Evolutionary conservation across 2,888 invertebrate species (phyloP).

Genomic region (Scaptomyza cyrtandrae): DNA sequence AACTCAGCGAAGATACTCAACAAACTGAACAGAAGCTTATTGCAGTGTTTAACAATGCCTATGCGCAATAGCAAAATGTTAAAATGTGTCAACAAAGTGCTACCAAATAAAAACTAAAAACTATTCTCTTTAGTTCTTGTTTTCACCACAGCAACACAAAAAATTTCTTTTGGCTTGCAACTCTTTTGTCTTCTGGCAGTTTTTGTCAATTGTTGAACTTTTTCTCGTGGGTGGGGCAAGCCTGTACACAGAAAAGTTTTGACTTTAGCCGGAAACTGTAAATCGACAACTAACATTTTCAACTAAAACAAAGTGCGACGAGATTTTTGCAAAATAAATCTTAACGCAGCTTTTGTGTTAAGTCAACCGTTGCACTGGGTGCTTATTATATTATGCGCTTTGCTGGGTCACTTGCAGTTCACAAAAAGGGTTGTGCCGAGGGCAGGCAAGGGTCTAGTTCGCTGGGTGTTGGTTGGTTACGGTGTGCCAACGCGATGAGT

Average conservation of each 20-base stretch:
- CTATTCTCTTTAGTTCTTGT: background rate
- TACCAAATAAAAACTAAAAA: too few relatives aligned
- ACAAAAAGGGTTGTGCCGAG: background rate
- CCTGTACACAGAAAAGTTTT: slow-evolving; percentile 44
- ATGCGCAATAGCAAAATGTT: too few relatives aligned
- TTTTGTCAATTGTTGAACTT: slow-evolving; percentile 40
- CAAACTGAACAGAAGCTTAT: too few relatives aligned
- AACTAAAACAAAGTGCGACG: slow-evolving; percentile 74
- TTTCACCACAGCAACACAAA: background rate
- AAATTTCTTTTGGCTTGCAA: background rate
- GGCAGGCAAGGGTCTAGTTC: background rate
- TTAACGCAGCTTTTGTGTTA: slow-evolving; percentile 64
- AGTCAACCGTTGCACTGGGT: slow-evolving; percentile 59
- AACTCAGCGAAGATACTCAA: too few relatives aligned
- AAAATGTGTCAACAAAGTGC: too few relatives aligned
- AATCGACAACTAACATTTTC: slow-evolving; percentile 69
- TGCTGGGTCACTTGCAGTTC: slow-evolving; percentile 5
- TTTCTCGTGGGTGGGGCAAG: background rate
- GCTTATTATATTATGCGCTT: slow-evolving; percentile 72
- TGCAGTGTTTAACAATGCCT: too few relatives aligned
- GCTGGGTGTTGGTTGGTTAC: slow-evolving; percentile 28
- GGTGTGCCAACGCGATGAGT: slow-evolving; percentile 44
- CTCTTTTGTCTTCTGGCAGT: slow-evolving; percentile 1
- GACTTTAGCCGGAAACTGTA: slow-evolving; percentile 52
- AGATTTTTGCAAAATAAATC: slow-evolving; percentile 72